A percentile compares a stretch with the other conserved stretches of the same genome.
Evolutionary conservation across 64 coral and sea anemone species (phyloP).

Genomic region (Porites australiensis): DNA sequence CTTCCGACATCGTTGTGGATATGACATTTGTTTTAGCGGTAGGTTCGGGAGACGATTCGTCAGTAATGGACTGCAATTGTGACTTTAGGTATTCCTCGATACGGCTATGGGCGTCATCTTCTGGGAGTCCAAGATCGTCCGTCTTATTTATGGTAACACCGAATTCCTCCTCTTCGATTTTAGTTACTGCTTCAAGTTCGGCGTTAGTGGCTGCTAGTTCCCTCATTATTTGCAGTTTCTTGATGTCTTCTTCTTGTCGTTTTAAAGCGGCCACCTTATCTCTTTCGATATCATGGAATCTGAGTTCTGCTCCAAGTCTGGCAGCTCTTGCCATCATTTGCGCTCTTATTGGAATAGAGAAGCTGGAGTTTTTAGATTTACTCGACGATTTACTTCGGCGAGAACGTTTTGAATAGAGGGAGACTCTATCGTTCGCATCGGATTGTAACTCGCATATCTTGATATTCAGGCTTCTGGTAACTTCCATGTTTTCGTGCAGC

Average conservation of each 20-base stretch:
- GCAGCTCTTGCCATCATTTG: not conserved
- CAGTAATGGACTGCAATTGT: not conserved
- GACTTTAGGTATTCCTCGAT: not conserved
- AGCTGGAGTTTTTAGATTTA: too few relatives aligned
- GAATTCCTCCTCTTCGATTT: not conserved
- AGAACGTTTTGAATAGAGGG: too few relatives aligned
- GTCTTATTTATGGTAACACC: not conserved
- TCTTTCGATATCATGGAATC: conserved; percentile 3
- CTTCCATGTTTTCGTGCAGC: too few relatives aligned
- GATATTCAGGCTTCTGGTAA: too few relatives aligned
- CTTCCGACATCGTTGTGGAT: too few relatives aligned
- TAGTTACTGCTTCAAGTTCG: conserved; percentile 6
- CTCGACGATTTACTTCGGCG: too few relatives aligned
- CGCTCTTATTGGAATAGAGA: too few relatives aligned
- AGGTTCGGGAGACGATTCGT: too few relatives aligned
- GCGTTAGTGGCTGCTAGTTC: not conserved
- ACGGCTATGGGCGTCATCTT: not conserved
- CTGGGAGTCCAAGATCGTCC: not conserved
- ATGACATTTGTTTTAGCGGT: too few relatives aligned
- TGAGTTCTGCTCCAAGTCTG: conserved; percentile 20
- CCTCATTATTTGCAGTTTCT: conserved; percentile 8
- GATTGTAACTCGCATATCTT: too few relatives aligned
- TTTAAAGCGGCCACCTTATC: conserved; percentile 5
- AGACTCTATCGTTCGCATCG: too few relatives aligned
- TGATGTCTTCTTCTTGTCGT: not conserved